Conservation (phyloP, 2,113 vertebrate species). For the Macquaria ambigua region DNA sequence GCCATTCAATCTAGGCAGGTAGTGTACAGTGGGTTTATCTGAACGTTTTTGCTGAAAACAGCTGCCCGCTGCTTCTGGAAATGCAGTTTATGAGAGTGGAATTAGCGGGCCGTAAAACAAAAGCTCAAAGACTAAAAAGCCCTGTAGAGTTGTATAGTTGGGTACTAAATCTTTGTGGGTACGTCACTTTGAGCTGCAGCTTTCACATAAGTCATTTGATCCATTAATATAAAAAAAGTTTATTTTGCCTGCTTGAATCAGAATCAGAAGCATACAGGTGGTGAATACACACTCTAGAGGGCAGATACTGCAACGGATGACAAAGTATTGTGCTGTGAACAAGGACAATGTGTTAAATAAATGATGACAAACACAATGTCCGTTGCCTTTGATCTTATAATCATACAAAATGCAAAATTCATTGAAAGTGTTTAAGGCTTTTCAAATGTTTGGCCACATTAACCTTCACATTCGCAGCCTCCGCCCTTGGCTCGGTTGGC, state of each 20-base stretch:
- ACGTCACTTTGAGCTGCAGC: not conserved
- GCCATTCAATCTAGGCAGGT: not conserved
- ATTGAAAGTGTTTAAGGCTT: not conserved
- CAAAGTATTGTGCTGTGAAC: not conserved
- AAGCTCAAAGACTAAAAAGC: not conserved
- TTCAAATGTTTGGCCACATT: slow-evolving; percentile 9
- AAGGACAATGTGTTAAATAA: not conserved
- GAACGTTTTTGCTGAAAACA: not conserved
- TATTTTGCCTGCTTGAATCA: not conserved
- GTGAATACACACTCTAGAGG: not conserved
- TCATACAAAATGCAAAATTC: not conserved
- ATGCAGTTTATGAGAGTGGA: not conserved
- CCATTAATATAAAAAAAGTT: not conserved
- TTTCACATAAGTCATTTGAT: not conserved
- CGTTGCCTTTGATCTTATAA: not conserved
- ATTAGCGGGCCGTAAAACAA: not conserved
- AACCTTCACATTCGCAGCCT: slow-evolving; percentile 98
- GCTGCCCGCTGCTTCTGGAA: not conserved
- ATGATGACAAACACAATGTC: not conserved
- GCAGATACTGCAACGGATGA: not conserved
- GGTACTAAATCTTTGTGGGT: not conserved
- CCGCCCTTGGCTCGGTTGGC: slow-evolving; percentile 99
- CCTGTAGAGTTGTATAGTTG: not conserved
- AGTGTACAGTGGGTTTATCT: not conserved
- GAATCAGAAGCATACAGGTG: not conserved